Evolutionary conservation across 2,113 vertebrate species (phyloP).

Genomic region (Actenoides hombroni): DNA sequence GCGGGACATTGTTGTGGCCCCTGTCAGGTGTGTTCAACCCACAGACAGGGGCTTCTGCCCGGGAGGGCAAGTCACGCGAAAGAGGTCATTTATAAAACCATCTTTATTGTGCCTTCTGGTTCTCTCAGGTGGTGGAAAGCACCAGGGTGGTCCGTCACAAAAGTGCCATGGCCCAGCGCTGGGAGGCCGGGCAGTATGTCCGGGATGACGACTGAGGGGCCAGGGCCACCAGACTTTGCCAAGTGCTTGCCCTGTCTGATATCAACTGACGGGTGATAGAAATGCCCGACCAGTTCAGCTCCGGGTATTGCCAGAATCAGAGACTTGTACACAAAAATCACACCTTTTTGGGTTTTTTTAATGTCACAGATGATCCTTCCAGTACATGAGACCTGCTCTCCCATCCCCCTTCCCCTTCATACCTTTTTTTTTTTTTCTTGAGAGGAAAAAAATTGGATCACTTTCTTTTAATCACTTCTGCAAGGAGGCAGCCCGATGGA

Average conservation of each 20-base stretch:
- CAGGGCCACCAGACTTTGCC: accelerated
- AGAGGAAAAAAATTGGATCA: neutral
- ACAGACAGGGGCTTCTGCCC: neutral
- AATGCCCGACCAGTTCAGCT: neutral
- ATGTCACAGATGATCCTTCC: neutral
- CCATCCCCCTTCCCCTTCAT: neutral
- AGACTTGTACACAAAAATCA: neutral
- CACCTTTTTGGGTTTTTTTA: neutral
- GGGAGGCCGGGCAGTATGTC: conserved; percentile 82
- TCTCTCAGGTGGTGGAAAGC: conserved; percentile 82
- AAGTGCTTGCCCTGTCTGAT: accelerated
- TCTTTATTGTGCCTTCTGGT: neutral
- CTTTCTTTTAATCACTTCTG: neutral
- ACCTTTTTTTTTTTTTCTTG: neutral
- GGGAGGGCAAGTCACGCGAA: neutral
- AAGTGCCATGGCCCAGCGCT: conserved; percentile 78
- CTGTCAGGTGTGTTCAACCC: accelerated
- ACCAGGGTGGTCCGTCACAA: conserved; percentile 83
- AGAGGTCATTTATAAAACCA: accelerated
- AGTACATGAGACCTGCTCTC: neutral
- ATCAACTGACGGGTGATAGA: accelerated
- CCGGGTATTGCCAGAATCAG: neutral
- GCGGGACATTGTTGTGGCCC: accelerated
- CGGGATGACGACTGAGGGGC: neutral
- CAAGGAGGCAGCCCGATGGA: neutral